A percentile compares a stretch with the other conserved stretches of the same genome.
Conservation (phyloP, 2,797 vertebrate species). For the Ptychadena robeensis region DNA sequence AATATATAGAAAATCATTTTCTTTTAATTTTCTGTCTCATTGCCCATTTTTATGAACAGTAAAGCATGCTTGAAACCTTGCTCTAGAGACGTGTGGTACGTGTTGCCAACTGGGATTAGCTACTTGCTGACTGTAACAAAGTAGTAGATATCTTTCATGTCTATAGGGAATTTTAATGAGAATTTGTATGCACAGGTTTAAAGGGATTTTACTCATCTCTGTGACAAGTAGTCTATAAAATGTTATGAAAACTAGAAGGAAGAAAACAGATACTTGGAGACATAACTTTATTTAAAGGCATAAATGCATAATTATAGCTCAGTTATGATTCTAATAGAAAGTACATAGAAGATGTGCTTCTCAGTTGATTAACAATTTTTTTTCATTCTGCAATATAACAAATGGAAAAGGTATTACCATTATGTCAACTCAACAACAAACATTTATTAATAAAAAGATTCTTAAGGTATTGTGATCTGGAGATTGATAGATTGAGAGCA, state of each 20-base stretch:
- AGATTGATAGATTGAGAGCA: too few species aligned
- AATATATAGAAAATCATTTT: conserved; percentile 4
- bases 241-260: neutral
- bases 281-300: neutral
- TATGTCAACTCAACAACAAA: too few species aligned
- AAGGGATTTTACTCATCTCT: neutral
- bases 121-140: conserved; percentile 36
- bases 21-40: conserved; percentile 22
- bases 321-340: neutral
- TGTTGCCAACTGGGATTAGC: conserved; percentile 24
- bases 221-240: conserved; percentile 10
- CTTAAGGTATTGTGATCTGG: too few species aligned
- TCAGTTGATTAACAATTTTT: too few species aligned
- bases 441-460: too few species aligned
- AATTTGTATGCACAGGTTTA: conserved; percentile 27
- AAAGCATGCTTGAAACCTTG: conserved; percentile 21
- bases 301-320: neutral
- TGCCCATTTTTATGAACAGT: neutral
- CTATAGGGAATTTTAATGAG: conserved; percentile 35
- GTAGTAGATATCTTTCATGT: conserved; percentile 20
- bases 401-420: too few species aligned
- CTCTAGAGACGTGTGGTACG: conserved; percentile 1
- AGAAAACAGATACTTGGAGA: neutral
- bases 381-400: too few species aligned
- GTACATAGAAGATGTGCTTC: neutral